These are phyloP conservation scores for Lycocorax pyrrhopterus DNA, from an alignment of 2,113 vertebrate genomes.

Conservation along the genomic window DNA sequence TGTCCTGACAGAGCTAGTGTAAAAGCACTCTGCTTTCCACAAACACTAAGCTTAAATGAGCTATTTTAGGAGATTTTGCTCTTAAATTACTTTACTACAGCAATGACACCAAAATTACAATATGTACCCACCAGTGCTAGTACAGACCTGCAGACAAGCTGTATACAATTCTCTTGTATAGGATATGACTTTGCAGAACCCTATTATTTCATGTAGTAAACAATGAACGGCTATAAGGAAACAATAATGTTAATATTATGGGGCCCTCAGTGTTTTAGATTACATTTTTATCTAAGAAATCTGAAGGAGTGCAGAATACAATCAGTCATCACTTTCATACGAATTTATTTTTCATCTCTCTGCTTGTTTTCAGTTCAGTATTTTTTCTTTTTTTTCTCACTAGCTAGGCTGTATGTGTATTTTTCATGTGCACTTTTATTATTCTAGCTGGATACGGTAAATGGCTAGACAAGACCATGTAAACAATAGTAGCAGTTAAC, in stretches of 20 bases:
- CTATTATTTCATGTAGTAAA: neutral
- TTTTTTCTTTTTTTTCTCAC: neutral
- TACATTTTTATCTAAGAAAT: neutral
- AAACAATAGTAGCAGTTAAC: neutral
- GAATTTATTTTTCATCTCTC: neutral
- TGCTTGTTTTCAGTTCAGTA: neutral
- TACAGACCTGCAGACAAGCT: neutral
- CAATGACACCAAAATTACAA: neutral
- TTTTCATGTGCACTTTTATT: neutral
- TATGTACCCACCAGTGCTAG: neutral
- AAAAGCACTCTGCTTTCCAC: neutral
- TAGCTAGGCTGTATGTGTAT: neutral
- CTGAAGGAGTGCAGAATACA: neutral
- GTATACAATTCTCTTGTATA: neutral
- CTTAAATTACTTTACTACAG: neutral
- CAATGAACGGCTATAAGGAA: neutral
- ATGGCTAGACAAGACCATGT: neutral
- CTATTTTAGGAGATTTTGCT: neutral
- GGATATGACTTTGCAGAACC: neutral
- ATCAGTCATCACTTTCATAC: neutral
- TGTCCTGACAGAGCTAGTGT: neutral
- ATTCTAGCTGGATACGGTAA: neutral
- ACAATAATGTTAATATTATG: neutral
- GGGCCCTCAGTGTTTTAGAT: neutral
- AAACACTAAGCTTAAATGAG: neutral